These are phyloP conservation scores for Macropis europaea DNA, from an alignment of 2,888 invertebrate species.

Conservation along the genomic window DNA sequence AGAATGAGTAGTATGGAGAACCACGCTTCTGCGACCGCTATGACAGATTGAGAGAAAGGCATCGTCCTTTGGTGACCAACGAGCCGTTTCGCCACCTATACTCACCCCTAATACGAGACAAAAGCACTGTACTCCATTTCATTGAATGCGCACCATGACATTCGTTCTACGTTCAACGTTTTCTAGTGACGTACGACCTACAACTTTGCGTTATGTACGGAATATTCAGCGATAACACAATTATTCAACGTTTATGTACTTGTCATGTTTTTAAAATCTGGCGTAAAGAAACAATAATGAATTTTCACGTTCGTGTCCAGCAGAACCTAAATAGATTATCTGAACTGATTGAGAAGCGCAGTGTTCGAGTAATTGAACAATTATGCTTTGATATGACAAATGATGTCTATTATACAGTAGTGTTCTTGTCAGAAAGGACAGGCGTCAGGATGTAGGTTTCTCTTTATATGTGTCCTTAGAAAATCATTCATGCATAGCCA, in stretches of 20 bases:
- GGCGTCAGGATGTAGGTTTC: no score
- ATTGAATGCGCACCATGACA: conserved; percentile 35
- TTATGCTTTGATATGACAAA: no score
- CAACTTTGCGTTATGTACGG: conserved; percentile 47
- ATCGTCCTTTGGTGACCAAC: conserved; percentile 72
- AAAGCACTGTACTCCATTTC: conserved; percentile 61
- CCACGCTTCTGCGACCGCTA: conserved; percentile 64
- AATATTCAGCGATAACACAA: conserved; percentile 29
- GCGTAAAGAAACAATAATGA: no score
- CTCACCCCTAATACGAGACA: conserved; percentile 49
- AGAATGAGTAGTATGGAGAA: conserved; percentile 45
- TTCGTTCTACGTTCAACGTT: conserved; percentile 22
- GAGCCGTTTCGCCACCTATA: conserved; percentile 71
- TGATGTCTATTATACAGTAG: no score
- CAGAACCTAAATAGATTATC: no score
- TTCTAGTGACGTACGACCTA: conserved; percentile 10
- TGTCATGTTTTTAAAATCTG: background rate
- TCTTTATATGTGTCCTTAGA: no score
- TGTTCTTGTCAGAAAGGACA: no score
- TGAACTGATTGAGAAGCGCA: no score
- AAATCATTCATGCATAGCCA: no score
- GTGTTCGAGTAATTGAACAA: no score
- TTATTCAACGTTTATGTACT: conserved; percentile 15
- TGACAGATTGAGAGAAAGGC: conserved; percentile 70
- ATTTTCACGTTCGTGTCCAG: no score